Evolutionary conservation across 2,888 invertebrate genomes (phyloP), one percentile per base, ranked within the genome.

Genomic region (Acleris holmiana): DNA sequence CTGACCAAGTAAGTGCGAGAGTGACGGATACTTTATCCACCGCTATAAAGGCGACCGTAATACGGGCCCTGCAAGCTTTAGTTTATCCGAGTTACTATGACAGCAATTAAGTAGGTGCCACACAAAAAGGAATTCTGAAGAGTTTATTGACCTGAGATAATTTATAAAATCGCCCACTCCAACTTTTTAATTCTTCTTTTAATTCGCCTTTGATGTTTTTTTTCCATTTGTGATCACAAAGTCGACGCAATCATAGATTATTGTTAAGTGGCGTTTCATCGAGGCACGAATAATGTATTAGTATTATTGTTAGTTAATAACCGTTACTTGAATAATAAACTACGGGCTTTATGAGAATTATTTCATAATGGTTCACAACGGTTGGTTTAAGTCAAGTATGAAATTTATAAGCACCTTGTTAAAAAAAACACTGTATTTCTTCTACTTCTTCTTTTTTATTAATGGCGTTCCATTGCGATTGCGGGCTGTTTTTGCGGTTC

Each of bases 61-160:
- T n/a, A n/a, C n/a, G n/a, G n/a, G n/a, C n/a, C n/a, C n/a, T n/a
- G n/a, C n/a, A n/a, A n/a, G 23, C 49, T 61, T 46, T 40, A 41
- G 19, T 57, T 53, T 40, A 29, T 49, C 41, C 51, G 21, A 48
- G 48, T 1, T 35, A 57, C 18, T 41, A 63, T 71, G 67, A 68
- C 69, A 66, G 65, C 61, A 69, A 59, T 67, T 58, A 65, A 67
- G 57, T 58, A 65, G 67, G 59, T 49, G 62, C 40, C 56, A 17
- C 29, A 48, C 48, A 47, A 57, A 59, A 55, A 40, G 13, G 44
- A 50, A 55, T 55, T 55, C 17, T 10, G 41, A 40, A 23, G 46
- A 68, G 69, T 67, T 70, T 68, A 64, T 65, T 70, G 67, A 76
- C 64, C 69, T 51, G 40, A 46, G 54, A 55, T 72, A 68, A 76